These are phyloP conservation scores for Autographa pulchrina DNA, from an alignment of 2,888 invertebrate species.

Conservation along the genomic window DNA sequence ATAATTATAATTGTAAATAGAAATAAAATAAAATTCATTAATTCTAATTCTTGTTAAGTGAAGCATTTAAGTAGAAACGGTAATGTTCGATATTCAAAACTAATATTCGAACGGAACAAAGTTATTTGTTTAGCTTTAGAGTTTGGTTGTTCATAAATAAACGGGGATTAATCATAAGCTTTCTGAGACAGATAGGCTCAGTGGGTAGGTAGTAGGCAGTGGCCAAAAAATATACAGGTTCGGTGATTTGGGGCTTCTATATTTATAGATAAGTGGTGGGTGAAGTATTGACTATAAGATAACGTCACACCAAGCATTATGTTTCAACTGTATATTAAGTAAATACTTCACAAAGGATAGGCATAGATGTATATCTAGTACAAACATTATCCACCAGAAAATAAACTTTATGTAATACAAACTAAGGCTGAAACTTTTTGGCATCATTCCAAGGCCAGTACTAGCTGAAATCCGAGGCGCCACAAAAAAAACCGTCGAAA, in stretches of 20 bases:
- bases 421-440: background rate
- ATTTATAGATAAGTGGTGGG: no score
- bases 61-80: background rate
- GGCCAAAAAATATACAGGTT: background rate
- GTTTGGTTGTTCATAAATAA: slow-evolving; percentile 1
- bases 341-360: no score
- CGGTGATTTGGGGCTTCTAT: no score
- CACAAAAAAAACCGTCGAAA: background rate
- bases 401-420: background rate
- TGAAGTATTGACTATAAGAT: no score
- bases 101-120: background rate
- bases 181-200: background rate
- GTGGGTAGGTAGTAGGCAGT: background rate
- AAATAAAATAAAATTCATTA: no score
- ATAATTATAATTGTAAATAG: no score
- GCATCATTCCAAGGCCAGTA: background rate
- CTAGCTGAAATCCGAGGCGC: background rate
- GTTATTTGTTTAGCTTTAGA: slow-evolving; percentile 3
- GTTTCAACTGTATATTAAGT: background rate
- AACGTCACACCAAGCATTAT: no score
- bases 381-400: background rate
- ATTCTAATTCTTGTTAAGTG: background rate
- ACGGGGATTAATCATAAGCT: background rate
- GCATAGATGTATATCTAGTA: background rate
- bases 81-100: background rate